Evolutionary conservation across 2,797 vertebrate species (phyloP).

Genomic region (Echiichthys vipera): DNA sequence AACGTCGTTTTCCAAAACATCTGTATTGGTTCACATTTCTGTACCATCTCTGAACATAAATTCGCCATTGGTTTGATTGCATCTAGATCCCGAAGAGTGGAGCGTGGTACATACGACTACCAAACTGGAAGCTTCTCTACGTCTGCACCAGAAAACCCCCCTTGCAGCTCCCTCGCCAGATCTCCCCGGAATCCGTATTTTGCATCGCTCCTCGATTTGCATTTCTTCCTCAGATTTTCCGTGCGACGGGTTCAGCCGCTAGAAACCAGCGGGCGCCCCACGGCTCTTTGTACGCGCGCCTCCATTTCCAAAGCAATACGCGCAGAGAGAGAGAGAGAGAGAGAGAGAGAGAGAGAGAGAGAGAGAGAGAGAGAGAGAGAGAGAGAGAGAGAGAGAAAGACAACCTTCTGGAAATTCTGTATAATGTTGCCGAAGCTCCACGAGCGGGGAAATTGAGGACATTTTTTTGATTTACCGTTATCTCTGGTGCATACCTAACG

Average conservation of each 20-base stretch:
- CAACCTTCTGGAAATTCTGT: constrained; percentile 51
- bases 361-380: too few species aligned
- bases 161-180: constrained; percentile 68
- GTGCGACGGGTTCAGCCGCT: constrained; percentile 75
- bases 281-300: constrained; percentile 59
- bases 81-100: constrained; percentile 55
- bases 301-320: constrained; percentile 71
- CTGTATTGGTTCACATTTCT: neutral
- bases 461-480: constrained; percentile 54
- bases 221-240: constrained; percentile 83
- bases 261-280: constrained; percentile 68
- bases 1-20: constrained; percentile 9
- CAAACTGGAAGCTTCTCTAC: constrained; percentile 58
- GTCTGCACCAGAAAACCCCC: constrained; percentile 67
- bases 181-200: constrained; percentile 82
- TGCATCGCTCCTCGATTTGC: constrained; percentile 85
- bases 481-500: constrained; percentile 67
- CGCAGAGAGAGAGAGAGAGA: too few species aligned
- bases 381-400: too few species aligned
- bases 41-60: constrained; percentile 43
- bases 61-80: constrained; percentile 54
- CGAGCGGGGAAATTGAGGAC: constrained; percentile 66
- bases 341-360: too few species aligned
- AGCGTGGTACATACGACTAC: constrained; percentile 46
- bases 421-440: constrained; percentile 73